Evolutionary conservation across 35 echinoderm and acorn worm species (phyloP).

Genomic region (Ptychodera flava): DNA sequence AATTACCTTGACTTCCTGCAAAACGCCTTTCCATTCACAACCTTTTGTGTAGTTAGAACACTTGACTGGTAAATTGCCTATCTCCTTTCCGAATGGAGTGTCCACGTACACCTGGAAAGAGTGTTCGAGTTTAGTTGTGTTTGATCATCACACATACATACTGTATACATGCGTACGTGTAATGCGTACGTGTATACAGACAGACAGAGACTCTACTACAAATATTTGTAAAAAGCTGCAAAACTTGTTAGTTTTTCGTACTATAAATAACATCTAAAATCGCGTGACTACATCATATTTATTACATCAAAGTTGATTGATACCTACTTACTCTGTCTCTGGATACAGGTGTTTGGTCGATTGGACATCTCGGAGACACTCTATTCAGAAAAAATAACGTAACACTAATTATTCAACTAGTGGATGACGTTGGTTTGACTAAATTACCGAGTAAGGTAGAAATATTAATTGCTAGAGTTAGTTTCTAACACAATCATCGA

Average conservation of each 20-base stretch:
- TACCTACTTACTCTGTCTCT: constrained; percentile 75
- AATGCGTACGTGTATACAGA: constrained; percentile 4
- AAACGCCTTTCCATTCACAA: constrained; percentile 71
- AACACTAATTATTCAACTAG: not conserved
- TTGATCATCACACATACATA: too few relatives aligned
- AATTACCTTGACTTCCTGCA: constrained; percentile 97
- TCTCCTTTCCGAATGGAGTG: constrained; percentile 80
- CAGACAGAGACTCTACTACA: not conserved
- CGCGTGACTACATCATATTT: not conserved
- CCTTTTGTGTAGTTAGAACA: constrained; percentile 70
- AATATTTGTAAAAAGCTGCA: not conserved
- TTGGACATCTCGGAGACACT: constrained; percentile 69
- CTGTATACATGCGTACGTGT: too few relatives aligned
- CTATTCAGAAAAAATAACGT: constrained; percentile 14
- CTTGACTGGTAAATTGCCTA: constrained; percentile 62
- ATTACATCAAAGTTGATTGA: constrained; percentile 10
- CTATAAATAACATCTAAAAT: not conserved
- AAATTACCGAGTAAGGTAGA: not conserved
- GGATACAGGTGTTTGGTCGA: constrained; percentile 72
- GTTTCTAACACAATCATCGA: not conserved
- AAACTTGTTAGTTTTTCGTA: not conserved
- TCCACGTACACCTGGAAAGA: constrained; percentile 79
- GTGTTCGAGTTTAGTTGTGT: not conserved
- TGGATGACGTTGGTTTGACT: not conserved
- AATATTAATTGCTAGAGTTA: not conserved